phyloP scores from a whole-genome alignment of 2,113 vertebrate species.

The Bambusicola thoracicus region DNA sequence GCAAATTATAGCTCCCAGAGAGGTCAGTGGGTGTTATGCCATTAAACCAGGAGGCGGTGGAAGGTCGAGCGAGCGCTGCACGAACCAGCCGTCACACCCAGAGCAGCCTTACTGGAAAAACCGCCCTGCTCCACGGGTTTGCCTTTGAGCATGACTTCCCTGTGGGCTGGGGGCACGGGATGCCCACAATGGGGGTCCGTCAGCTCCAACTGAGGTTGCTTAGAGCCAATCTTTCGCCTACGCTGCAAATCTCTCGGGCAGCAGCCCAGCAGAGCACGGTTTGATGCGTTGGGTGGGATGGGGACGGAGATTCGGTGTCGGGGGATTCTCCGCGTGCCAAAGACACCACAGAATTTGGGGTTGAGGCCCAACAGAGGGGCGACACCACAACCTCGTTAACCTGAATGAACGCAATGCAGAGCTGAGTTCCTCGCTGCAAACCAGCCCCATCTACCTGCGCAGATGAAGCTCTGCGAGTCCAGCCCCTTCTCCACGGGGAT shows the following conservation, averaged over 20 bases:
- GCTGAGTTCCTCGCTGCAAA: neutral
- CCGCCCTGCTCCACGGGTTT: neutral
- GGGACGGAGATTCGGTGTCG: neutral
- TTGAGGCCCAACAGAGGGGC: neutral
- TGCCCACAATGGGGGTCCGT: neutral
- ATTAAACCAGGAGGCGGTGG: neutral
- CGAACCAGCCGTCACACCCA: constrained; percentile 18
- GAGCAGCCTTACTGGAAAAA: constrained; percentile 22
- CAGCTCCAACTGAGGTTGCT: neutral
- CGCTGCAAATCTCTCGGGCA: neutral
- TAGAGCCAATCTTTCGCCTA: neutral
- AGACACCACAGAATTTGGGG: neutral
- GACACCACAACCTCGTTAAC: neutral
- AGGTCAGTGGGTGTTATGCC: neutral
- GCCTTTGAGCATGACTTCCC: neutral
- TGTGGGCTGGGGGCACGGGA: neutral
- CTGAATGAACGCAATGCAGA: rapidly evolving
- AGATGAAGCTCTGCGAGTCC: constrained; percentile 92
- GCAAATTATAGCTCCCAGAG: neutral
- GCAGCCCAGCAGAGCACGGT: neutral
- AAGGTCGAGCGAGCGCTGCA: neutral
- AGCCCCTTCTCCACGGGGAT: constrained; percentile 91
- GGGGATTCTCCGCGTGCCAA: neutral
- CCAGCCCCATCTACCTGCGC: constrained; percentile 83
- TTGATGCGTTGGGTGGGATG: neutral